These are phyloP conservation scores for Troides aeacus DNA, from an alignment of 2,888 invertebrate species.

Conservation along the genomic window DNA sequence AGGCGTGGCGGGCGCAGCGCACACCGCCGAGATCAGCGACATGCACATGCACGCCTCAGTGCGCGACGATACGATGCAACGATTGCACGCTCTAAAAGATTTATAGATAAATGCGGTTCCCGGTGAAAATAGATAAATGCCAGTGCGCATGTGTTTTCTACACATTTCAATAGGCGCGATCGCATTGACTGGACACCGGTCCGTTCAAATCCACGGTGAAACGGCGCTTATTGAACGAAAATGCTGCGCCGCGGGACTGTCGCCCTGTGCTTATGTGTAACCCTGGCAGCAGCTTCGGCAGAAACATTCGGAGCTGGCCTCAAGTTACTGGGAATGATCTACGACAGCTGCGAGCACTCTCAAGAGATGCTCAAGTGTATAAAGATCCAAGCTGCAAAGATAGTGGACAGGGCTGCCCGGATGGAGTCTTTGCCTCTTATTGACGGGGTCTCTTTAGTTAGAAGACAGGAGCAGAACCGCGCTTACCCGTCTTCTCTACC, in stretches of 20 bases:
- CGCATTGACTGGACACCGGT: conserved; percentile 65
- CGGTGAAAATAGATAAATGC: conserved; percentile 81
- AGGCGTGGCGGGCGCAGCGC: conserved; percentile 36
- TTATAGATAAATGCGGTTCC: conserved; percentile 80
- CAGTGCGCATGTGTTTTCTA: conserved; percentile 72
- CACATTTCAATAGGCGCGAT: conserved; percentile 76
- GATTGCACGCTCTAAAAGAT: conserved; percentile 81
- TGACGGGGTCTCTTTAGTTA: conserved; percentile 82
- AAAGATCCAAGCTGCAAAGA: conserved; percentile 84
- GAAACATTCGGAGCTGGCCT: conserved; percentile 69
- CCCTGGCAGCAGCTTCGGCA: conserved; percentile 54
- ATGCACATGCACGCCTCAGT: conserved; percentile 67
- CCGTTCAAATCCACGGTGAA: conserved; percentile 45
- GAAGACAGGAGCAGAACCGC: conserved; percentile 66
- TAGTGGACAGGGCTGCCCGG: conserved; percentile 82
- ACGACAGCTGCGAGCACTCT: conserved; percentile 82
- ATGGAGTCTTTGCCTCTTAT: conserved; percentile 81
- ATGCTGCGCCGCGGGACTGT: conserved; percentile 71
- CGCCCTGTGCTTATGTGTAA: conserved; percentile 63
- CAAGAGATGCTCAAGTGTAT: conserved; percentile 85
- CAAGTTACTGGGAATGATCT: conserved; percentile 76
- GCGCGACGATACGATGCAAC: conserved; percentile 75
- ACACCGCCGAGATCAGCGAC: conserved; percentile 33
- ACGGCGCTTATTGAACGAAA: conserved; percentile 54
- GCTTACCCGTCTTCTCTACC: conserved; percentile 74